These are phyloP conservation scores for Endomychus coccineus DNA, from an alignment of 2,888 invertebrate genomes.

Conservation along the genomic window DNA sequence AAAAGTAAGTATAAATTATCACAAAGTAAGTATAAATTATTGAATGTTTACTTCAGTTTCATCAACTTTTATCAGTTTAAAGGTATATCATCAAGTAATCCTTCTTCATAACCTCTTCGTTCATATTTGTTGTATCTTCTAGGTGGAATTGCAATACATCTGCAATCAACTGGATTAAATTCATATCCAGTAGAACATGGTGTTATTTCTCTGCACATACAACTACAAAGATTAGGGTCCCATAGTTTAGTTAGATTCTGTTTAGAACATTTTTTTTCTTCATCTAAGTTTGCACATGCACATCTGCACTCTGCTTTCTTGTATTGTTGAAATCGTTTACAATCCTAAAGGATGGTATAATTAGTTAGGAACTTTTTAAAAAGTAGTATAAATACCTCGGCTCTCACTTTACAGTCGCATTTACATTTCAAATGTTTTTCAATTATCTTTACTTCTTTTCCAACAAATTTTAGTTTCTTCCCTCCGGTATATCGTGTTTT, in stretches of 20 bases:
- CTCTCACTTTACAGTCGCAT: slow-evolving; percentile 54
- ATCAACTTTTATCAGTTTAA: no score
- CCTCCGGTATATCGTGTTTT: slow-evolving; percentile 43
- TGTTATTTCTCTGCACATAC: slow-evolving; percentile 49
- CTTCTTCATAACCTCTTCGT: no score
- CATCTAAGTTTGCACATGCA: slow-evolving; percentile 53
- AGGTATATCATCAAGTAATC: no score
- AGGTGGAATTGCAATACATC: slow-evolving; percentile 38
- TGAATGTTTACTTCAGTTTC: no score
- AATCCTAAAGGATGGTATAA: slow-evolving; percentile 45
- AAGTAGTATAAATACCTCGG: slow-evolving; percentile 39
- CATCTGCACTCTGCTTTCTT: slow-evolving; percentile 52
- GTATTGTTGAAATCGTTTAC: slow-evolving; percentile 53
- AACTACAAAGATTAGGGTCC: slow-evolving; percentile 54
- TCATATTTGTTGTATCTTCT: no score
- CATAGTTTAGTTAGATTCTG: slow-evolving; percentile 50
- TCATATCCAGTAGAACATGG: slow-evolving; percentile 55
- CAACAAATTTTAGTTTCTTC: slow-evolving; percentile 37
- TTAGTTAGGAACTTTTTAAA: not conserved
- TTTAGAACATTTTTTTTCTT: slow-evolving; percentile 51
- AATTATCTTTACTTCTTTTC: slow-evolving; percentile 47
- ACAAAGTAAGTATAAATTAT: no score
- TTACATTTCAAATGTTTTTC: slow-evolving; percentile 55
- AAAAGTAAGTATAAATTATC: no score
- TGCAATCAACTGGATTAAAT: slow-evolving; percentile 53